phyloP scores from a whole-genome alignment of 2,888 invertebrate genomes.

The Agrochola macilenta region DNA sequence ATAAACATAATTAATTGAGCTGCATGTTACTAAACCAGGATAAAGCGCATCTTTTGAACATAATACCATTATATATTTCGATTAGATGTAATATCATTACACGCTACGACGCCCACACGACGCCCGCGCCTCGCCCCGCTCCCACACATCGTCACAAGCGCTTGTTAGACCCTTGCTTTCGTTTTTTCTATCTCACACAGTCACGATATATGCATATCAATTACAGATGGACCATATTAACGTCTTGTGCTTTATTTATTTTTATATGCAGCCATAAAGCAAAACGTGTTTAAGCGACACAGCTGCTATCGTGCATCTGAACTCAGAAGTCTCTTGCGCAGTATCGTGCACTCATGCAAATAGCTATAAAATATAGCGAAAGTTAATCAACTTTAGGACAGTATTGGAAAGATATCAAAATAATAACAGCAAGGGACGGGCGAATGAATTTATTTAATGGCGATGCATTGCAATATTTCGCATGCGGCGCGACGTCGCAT shows the following conservation, averaged over 20 bases:
- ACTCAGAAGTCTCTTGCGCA: slow-evolving; percentile 5
- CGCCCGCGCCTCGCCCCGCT: slow-evolving; percentile 60
- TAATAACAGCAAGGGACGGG: slow-evolving; percentile 37
- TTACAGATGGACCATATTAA: slow-evolving; percentile 46
- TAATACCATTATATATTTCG: slow-evolving; percentile 38
- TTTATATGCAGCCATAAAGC: slow-evolving; percentile 15
- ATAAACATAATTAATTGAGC: slow-evolving; percentile 20
- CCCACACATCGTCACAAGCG: slow-evolving; percentile 49
- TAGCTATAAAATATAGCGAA: slow-evolving; percentile 23
- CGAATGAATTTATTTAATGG: slow-evolving; percentile 58
- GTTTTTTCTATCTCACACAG: slow-evolving; percentile 58
- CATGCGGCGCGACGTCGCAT: slow-evolving; percentile 48
- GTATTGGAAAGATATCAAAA: slow-evolving; percentile 36
- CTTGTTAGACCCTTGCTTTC: slow-evolving; percentile 59
- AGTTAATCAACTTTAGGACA: slow-evolving; percentile 39
- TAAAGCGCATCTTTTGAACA: slow-evolving; percentile 31
- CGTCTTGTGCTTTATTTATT: slow-evolving; percentile 32
- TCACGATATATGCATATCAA: slow-evolving; percentile 44
- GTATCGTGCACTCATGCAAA: slow-evolving; percentile 17
- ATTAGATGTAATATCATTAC: slow-evolving; percentile 45
- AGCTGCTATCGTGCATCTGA: slow-evolving; percentile 28
- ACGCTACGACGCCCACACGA: slow-evolving; percentile 58
- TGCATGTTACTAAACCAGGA: slow-evolving; percentile 4
- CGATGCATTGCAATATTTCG: slow-evolving; percentile 49
- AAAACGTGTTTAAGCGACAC: slow-evolving; percentile 25